phyloP scores from a whole-genome alignment of 1,140 invertebrate genomes.

The Drosophila simulans region DNA sequence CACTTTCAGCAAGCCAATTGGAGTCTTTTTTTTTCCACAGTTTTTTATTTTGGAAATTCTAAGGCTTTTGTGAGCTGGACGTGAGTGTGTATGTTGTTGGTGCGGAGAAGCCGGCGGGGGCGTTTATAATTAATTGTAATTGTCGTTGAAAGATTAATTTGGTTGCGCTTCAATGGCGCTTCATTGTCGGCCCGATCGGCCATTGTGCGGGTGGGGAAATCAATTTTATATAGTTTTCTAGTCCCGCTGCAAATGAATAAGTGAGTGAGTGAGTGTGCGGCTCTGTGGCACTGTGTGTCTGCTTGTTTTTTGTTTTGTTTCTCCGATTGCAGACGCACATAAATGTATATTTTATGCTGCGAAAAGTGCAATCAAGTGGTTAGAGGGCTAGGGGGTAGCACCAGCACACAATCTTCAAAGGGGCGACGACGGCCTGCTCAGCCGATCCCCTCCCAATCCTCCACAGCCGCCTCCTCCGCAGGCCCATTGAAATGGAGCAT shows the following conservation, averaged over 20 bases:
- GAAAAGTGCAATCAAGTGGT: constrained; percentile 82
- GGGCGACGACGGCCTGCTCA: constrained; percentile 55
- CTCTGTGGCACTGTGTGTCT: constrained; percentile 1
- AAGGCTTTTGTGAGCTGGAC: constrained; percentile 59
- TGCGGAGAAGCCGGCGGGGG: constrained; percentile 54
- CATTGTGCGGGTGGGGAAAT: constrained; percentile 66
- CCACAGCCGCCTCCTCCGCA: constrained; percentile 20
- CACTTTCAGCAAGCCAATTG: constrained; percentile 34
- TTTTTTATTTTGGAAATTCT: constrained; percentile 40
- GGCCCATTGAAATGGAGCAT: constrained; percentile 81
- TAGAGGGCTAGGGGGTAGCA: constrained; percentile 39
- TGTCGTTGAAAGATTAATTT: constrained; percentile 83
- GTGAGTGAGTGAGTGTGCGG: too few relatives aligned
- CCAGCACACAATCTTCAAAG: constrained; percentile 69
- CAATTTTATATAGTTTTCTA: constrained; percentile 77
- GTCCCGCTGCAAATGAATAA: constrained; percentile 2
- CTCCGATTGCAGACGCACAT: constrained; percentile 42
- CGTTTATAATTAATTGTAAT: constrained; percentile 84
- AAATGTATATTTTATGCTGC: constrained; percentile 82
- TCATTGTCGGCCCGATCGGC: constrained; percentile 62
- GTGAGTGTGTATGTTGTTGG: constrained; percentile 39
- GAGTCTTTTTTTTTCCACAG: constrained; percentile 7
- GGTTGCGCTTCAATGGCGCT: constrained; percentile 83
- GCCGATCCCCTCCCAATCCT: constrained; percentile 17
- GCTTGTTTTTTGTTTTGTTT: constrained; percentile 24